Conservation (phyloP, 1,140 invertebrate genomes). For the Drosophila asahinai region DNA sequence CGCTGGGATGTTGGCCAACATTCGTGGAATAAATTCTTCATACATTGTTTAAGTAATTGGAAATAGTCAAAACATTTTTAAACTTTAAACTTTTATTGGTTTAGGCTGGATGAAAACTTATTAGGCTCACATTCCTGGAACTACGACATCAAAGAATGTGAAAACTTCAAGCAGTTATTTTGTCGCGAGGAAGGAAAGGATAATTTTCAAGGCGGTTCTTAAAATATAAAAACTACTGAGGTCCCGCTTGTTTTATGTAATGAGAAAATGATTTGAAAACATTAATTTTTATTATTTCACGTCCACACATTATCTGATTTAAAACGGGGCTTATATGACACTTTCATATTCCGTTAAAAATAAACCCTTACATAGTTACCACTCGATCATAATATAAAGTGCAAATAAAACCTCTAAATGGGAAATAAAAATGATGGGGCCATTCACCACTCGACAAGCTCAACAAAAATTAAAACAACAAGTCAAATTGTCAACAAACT, state of each 20-base stretch:
- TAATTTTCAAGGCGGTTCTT: background rate
- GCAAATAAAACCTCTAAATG: conserved; percentile 24
- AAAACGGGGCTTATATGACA: background rate
- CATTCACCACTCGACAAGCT: conserved; percentile 36
- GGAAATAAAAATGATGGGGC: conserved; percentile 31
- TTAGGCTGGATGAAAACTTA: background rate
- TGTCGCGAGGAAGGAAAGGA: background rate
- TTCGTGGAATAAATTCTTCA: conserved; percentile 9
- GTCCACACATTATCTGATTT: too few relatives aligned
- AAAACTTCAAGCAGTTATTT: background rate
- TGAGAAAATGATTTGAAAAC: too few relatives aligned
- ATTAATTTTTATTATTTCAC: too few relatives aligned
- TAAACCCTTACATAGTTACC: background rate
- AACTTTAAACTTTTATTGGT: conserved; percentile 1
- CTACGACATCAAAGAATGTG: conserved; percentile 6
- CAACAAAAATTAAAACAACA: conserved; percentile 30
- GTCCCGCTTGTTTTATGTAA: too few relatives aligned
- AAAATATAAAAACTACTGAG: background rate
- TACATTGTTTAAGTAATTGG: conserved; percentile 20
- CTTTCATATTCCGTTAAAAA: background rate
- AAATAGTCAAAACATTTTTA: conserved; percentile 6
- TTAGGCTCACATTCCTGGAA: background rate
- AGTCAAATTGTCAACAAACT: conserved; percentile 44
- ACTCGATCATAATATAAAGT: conserved; percentile 13
- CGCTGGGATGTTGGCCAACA: background rate